Evolutionary conservation across 2,888 invertebrate species (phyloP).

Genomic region (Hypercompe scribonia): DNA sequence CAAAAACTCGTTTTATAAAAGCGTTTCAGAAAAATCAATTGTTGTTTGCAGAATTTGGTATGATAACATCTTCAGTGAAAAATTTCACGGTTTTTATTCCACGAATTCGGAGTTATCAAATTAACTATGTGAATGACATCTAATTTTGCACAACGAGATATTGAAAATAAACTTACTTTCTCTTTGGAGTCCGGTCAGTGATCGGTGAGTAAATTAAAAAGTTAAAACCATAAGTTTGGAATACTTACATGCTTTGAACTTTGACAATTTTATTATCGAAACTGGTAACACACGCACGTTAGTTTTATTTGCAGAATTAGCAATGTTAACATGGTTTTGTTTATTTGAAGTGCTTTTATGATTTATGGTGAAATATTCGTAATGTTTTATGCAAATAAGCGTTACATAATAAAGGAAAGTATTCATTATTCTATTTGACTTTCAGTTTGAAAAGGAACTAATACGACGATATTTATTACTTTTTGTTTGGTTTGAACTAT

Average conservation of each 20-base stretch:
- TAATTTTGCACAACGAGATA: constrained; percentile 67
- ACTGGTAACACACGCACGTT: constrained; percentile 26
- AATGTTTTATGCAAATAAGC: no score
- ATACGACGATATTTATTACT: neutral
- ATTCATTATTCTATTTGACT: neutral
- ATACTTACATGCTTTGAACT: constrained; percentile 59
- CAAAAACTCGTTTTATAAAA: constrained; percentile 30
- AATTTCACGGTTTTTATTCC: constrained; percentile 67
- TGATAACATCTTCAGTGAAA: constrained; percentile 68
- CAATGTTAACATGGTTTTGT: constrained; percentile 24
- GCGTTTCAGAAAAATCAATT: constrained; percentile 25
- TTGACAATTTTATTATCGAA: constrained; percentile 32
- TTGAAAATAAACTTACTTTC: constrained; percentile 67
- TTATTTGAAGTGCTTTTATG: no score
- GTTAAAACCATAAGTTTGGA: constrained; percentile 32
- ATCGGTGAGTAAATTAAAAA: constrained; percentile 45
- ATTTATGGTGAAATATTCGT: no score
- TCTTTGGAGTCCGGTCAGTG: constrained; percentile 67
- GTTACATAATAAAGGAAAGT: no score
- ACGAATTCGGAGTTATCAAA: constrained; percentile 69
- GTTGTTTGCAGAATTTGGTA: constrained; percentile 54
- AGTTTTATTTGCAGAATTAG: constrained; percentile 9
- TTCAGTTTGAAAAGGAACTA: no score
- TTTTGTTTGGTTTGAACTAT: neutral
- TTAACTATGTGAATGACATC: constrained; percentile 68